Conservation (phyloP, 2,797 vertebrate genomes). For the Scyliorhinus canicula region DNA sequence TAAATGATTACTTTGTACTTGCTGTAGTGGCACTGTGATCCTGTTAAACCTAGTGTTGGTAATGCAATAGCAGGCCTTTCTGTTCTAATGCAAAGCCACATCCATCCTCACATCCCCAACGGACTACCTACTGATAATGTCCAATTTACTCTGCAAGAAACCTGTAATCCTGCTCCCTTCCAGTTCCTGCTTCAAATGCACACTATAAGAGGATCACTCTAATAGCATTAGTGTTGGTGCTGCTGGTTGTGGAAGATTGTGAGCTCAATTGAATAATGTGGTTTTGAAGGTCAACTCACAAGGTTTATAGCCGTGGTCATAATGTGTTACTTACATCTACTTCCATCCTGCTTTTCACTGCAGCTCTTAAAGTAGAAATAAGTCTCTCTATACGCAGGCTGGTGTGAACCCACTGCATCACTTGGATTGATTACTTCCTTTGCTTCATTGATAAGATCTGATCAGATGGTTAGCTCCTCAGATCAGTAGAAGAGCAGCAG, state of each 20-base stretch:
- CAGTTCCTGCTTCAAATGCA: background rate
- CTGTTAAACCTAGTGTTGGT: background rate
- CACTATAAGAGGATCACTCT: slow-evolving; percentile 33
- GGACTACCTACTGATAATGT: slow-evolving; percentile 41
- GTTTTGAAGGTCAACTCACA: slow-evolving; percentile 16
- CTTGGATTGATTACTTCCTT: background rate
- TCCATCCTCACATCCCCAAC: slow-evolving; percentile 42
- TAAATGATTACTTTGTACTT: background rate
- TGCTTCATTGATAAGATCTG: background rate
- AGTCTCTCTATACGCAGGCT: background rate
- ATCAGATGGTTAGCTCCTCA: background rate
- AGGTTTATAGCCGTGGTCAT: background rate
- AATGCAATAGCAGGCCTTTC: slow-evolving; percentile 40
- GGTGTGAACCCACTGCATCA: too few species aligned
- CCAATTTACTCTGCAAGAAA: slow-evolving; percentile 48
- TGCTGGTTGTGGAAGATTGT: slow-evolving; percentile 16
- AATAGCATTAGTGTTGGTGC: background rate
- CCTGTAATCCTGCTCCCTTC: slow-evolving; percentile 42
- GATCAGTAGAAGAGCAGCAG: background rate
- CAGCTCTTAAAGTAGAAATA: background rate
- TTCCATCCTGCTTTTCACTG: background rate
- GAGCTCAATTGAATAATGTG: slow-evolving; percentile 15
- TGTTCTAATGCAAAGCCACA: slow-evolving; percentile 49
- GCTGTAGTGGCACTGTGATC: background rate
- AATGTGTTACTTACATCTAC: background rate